phyloP scores from a whole-genome alignment of 2,888 invertebrate genomes.

The Himalopsyche tibetana region DNA sequence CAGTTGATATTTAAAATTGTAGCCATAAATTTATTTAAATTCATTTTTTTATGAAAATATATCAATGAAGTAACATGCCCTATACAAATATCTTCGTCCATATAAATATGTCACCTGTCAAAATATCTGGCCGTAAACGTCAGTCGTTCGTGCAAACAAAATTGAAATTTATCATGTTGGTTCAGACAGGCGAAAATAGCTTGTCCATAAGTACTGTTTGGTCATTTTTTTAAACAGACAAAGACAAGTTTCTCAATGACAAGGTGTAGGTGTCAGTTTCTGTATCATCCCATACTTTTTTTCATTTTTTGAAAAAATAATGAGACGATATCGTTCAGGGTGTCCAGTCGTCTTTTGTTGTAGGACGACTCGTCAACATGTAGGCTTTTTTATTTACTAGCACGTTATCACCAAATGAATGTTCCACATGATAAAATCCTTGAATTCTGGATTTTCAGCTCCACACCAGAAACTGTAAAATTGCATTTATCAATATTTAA shows the following conservation, averaged over 20 bases:
- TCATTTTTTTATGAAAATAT: neutral
- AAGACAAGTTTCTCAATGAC: constrained; percentile 59
- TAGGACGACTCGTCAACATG: too few species aligned
- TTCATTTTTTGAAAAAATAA: constrained; percentile 59
- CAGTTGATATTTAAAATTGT: too few species aligned
- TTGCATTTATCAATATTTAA: too few species aligned
- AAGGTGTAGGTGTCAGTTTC: constrained; percentile 65
- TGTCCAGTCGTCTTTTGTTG: neutral
- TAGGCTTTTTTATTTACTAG: too few species aligned
- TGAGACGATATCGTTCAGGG: constrained; percentile 47
- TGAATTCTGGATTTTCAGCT: too few species aligned
- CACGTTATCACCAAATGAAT: too few species aligned
- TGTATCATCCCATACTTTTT: constrained; percentile 60
- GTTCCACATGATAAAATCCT: too few species aligned
- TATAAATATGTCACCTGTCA: constrained; percentile 47
- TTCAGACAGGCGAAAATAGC: constrained; percentile 11
- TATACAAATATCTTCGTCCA: constrained; percentile 44
- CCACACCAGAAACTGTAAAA: too few species aligned
- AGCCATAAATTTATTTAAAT: neutral
- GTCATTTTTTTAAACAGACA: constrained; percentile 19
- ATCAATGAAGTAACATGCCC: neutral
- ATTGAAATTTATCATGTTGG: constrained; percentile 13
- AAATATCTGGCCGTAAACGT: neutral
- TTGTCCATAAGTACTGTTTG: neutral
- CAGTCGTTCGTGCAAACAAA: neutral